Evolutionary conservation across 1,140 invertebrate species (phyloP), one percentile per base, ranked within the genome.

Genomic region (Drosophila carrolli): DNA sequence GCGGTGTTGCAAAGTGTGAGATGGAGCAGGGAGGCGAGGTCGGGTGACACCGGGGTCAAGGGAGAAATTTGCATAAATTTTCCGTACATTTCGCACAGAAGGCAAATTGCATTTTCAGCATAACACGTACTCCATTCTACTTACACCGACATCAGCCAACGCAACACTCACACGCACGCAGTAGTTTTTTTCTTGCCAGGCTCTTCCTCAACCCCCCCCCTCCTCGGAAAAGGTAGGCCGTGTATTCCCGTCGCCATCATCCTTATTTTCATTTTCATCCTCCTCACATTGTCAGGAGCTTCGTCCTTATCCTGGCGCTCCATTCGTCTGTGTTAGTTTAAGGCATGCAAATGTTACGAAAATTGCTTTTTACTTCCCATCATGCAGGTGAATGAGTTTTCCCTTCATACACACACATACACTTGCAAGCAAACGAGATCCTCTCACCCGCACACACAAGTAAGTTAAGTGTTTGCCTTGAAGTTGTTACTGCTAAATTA

Each of bases 21-120:
- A 57, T 9, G 38, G 8, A 19, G n/a, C 9, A 9, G 40, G 16
- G 44, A 2, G 51, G 48, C 11, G 27, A 35, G 48, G n/a, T 51
- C 59, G 47, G 47, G 38, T 38, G 65, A 68, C 65, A 66, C 47
- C 35, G 58, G 68, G 82, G 78, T 82, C 83, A 83, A 86, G 75
- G 75, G 70, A 57, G 79, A 86, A 88, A 86, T 86, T 86, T 86
- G 83, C 83, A 86, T 86, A 86, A 88, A 86, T 86, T 86, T 86
- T 88, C 81, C 83, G 83, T 88, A 86, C 83, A 88, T 86, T 86
- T 86, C 83, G 79, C 75, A 86, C 83, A 83, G 83, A 88, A 83
- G 83, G 83, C 83, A 86, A 86, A 86, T 86, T 86, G 83, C 83
- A 86, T 86, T 86, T 86, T 86, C 83, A 86, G 83, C 83, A 86